These are phyloP conservation scores for Plectus sambesii DNA, from an alignment of 1,140 invertebrate genomes.

Conservation along the genomic window DNA sequence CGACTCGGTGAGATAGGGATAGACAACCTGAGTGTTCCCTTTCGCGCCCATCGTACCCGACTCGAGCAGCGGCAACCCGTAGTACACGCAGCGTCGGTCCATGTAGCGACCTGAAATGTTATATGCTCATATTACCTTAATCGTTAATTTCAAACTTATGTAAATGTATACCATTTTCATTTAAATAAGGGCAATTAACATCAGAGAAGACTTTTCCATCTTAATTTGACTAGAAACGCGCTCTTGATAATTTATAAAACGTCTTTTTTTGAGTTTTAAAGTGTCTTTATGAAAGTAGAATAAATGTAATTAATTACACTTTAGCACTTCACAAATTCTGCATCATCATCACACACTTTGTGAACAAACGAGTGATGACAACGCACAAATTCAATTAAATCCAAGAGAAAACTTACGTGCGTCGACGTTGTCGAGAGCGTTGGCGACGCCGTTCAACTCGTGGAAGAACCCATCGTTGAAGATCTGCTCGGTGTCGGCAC, in stretches of 20 bases:
- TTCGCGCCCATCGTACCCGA: conserved; percentile 97
- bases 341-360: conserved; percentile 74
- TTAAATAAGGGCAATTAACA: too few species aligned
- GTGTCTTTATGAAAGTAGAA: too few species aligned
- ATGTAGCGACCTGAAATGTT: conserved; percentile 71
- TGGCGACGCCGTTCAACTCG: conserved; percentile 77
- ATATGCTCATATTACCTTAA: too few species aligned
- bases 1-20: conserved; percentile 42
- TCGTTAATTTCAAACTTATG: too few species aligned
- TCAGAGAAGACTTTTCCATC: too few species aligned
- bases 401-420: conserved; percentile 56
- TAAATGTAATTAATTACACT: too few species aligned
- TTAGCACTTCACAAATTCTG: too few species aligned
- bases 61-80: conserved; percentile 85
- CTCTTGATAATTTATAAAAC: too few species aligned
- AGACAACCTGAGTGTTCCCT: conserved; percentile 74
- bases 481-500: conserved; percentile 78
- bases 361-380: conserved; percentile 47
- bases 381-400: conserved; percentile 10
- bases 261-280: too few species aligned
- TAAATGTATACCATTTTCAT: too few species aligned
- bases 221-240: too few species aligned
- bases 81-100: conserved; percentile 93
- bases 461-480: conserved; percentile 95
- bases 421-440: conserved; percentile 94